Percentiles rank a stretch among this genome's conserved stretches.
Evolutionary conservation across 2,113 vertebrate genomes (phyloP).

Genomic region (Ivindomyrus marchei): DNA sequence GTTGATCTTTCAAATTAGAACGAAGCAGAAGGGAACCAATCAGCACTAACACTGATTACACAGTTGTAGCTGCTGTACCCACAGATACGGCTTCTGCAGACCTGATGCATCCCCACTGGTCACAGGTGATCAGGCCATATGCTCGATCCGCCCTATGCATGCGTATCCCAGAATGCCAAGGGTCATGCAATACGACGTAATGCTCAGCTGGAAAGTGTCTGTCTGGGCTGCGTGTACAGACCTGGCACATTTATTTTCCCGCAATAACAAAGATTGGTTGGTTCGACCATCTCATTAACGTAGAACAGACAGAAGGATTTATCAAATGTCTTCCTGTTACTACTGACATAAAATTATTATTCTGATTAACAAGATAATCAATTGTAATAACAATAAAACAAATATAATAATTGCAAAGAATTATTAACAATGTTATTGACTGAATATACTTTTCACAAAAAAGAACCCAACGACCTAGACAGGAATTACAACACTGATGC

Average conservation of each 20-base stretch:
- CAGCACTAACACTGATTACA: neutral
- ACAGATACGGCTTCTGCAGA: neutral
- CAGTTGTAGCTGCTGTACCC: neutral
- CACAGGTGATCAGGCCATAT: neutral
- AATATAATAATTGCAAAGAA: neutral
- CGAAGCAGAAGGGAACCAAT: neutral
- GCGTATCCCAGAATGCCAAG: neutral
- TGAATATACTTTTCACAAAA: neutral
- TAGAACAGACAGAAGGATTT: neutral
- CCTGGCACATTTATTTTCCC: neutral
- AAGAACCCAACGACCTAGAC: neutral
- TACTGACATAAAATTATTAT: neutral
- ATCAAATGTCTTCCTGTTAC: neutral
- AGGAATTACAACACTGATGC: neutral
- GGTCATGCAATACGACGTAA: neutral
- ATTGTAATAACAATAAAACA: neutral
- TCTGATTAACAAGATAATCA: neutral
- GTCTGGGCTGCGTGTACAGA: neutral
- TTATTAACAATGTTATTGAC: neutral
- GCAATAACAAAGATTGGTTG: neutral
- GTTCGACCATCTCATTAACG: neutral
- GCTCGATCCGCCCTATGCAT: neutral
- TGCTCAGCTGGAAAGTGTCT: neutral
- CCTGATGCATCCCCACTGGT: neutral
- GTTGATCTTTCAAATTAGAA: slow-evolving; percentile 1